A percentile compares a stretch with the other conserved stretches of the same genome.
Conservation (phyloP, 2,113 vertebrate species). For the Circaetus gallicus region DNA sequence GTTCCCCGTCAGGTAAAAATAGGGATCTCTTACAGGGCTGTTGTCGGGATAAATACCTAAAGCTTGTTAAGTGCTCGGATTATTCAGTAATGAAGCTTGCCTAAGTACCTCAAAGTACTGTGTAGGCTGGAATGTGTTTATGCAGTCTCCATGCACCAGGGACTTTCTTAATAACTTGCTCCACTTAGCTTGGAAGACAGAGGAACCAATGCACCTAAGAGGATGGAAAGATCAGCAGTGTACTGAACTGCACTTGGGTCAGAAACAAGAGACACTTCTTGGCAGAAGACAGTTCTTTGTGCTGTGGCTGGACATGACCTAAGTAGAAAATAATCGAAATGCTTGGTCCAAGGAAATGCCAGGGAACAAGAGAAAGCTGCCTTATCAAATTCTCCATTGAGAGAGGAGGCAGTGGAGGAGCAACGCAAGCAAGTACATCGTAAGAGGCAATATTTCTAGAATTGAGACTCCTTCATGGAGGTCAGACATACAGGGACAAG, state of each 20-base stretch:
- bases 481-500: not conserved
- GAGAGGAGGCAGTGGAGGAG: not conserved
- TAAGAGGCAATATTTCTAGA: not conserved
- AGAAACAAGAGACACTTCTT: not conserved
- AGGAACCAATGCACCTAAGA: not conserved
- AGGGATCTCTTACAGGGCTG: not conserved
- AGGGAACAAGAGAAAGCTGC: not conserved
- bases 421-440: not conserved
- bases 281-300: not conserved
- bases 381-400: not conserved
- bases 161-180: not conserved
- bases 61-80: constrained; percentile 15
- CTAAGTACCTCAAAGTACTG: not conserved
- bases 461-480: not conserved
- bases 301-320: not conserved
- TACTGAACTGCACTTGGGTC: not conserved
- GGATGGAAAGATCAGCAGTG: rapidly evolving
- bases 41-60: not conserved
- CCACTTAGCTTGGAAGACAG: not conserved
- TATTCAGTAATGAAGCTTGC: constrained; percentile 8
- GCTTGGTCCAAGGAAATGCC: not conserved
- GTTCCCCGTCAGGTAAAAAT: constrained; percentile 21
- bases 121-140: not conserved
- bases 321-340: not conserved
- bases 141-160: not conserved